Base-by-base conservation (phyloP, 2,113 vertebrate species). In the Thomomys bottae region DNA sequence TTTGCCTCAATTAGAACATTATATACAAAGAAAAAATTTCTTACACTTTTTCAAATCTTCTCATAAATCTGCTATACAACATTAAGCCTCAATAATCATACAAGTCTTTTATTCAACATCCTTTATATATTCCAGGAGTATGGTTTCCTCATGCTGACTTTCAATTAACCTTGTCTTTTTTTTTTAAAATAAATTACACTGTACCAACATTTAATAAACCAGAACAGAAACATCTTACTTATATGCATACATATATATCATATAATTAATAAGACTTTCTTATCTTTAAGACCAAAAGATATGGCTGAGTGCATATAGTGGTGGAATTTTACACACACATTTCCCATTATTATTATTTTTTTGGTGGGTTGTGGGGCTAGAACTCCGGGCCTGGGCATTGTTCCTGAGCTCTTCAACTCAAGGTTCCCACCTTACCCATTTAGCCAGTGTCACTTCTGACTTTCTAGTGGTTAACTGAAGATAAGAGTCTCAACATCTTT, bases 121-220 rank as follows among this genome's bases (percentile, higher is more conserved):
- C 30, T 87, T 86, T 12, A 70, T 68, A 85, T 8, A n/a, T 21
- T 24, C 40, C 3, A 72, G 89, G 32, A 54, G 26, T 26, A 24
- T 78, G 30, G 75, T 10, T 88, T 89, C 26, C 42, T 61, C 34
- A 76, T 0, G 5, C 4, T 30, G 38, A 54, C 26, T 8, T 76
- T 87, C 45, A 68, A 54, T 54, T 54, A 54, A 20, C 38, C 8
- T 59, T 82, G 30, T 15, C 30, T 79, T 90, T 32, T 26, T n/a
- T 82, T 77, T 75, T 87, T 64, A 90, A 6, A 28, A 66, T 82
- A 75, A 66, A 89, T 57, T 75, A 61, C 26, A 89, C 28, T 89
- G 8, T 61, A 54, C 23, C 30, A 73, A 23, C 45, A 83, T 77
- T 85, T 90, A 92, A 64, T 73, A 86, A 38, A 42, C 18, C 59